These are phyloP conservation scores for Ctenomys sociabilis DNA, from an alignment of 2,113 vertebrate species.

Conservation along the genomic window DNA sequence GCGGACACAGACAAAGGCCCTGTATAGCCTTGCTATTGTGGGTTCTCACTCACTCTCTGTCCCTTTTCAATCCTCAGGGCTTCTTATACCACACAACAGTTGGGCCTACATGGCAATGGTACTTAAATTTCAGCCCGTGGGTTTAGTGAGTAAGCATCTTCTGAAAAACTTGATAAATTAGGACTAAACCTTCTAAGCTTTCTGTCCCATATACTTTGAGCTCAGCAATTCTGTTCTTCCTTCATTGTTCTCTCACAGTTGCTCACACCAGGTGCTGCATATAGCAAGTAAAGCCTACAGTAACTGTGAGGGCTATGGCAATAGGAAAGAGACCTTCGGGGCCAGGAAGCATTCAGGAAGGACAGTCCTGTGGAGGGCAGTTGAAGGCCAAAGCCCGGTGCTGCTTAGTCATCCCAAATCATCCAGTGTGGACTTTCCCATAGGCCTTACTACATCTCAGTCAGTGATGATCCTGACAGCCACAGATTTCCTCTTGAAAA, in stretches of 20 bases:
- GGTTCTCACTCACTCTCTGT: no score
- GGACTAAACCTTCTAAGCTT: background rate
- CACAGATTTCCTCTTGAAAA: background rate
- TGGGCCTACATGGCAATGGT: background rate
- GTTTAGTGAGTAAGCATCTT: conserved; percentile 36
- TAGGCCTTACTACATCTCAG: background rate
- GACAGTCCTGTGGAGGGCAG: background rate
- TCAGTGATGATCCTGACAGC: background rate
- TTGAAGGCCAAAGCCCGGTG: conserved; percentile 48
- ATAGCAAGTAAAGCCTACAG: background rate
- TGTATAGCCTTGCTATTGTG: rapidly evolving
- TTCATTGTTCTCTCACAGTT: background rate
- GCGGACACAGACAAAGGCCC: rapidly evolving
- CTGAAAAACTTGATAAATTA: background rate
- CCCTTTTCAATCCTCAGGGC: background rate
- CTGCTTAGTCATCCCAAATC: background rate
- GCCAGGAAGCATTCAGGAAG: background rate
- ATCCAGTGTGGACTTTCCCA: no score
- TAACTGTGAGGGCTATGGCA: background rate
- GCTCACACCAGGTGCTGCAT: background rate
- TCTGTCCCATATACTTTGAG: background rate
- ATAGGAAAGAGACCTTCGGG: background rate
- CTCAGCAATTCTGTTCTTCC: conserved; percentile 26
- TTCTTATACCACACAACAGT: rapidly evolving
- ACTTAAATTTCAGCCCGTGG: conserved; percentile 1